Evolutionary conservation across 2,888 invertebrate genomes (phyloP).

Genomic region (Dorcus hopei): DNA sequence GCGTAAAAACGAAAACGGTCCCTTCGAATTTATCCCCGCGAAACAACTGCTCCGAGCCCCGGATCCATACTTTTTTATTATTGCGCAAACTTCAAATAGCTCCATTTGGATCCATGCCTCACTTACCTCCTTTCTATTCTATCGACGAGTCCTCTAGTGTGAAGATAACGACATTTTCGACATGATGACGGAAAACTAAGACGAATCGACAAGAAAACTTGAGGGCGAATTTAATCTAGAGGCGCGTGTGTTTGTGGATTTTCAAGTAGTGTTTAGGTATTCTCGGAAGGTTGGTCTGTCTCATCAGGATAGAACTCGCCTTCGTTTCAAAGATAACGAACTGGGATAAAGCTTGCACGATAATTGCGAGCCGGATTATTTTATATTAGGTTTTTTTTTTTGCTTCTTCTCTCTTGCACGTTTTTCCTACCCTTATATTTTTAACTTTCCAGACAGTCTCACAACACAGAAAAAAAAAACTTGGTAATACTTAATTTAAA

Average conservation of each 20-base stretch:
- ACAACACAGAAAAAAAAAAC: no score
- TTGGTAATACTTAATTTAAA: no score
- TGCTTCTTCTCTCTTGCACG: conserved; percentile 7
- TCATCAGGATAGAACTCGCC: conserved; percentile 42
- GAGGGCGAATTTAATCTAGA: conserved; percentile 49
- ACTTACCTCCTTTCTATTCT: conserved; percentile 35
- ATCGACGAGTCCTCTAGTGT: conserved; percentile 43
- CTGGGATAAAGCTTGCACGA: conserved; percentile 29
- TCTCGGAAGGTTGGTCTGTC: conserved; percentile 44
- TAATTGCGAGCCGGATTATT: conserved; percentile 29
- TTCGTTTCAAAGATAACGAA: conserved; percentile 44
- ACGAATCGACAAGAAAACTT: conserved; percentile 48
- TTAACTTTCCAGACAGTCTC: no score
- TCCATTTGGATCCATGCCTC: no score
- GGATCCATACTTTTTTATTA: no score
- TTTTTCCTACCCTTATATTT: not conserved
- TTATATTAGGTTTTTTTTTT: conserved; percentile 26
- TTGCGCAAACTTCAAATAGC: no score
- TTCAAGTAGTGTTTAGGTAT: conserved; percentile 51
- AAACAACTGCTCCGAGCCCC: no score
- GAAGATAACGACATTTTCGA: conserved; percentile 49
- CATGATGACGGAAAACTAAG: conserved; percentile 47
- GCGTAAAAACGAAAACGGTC: no score
- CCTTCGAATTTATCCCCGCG: no score
- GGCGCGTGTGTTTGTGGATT: conserved; percentile 47